Evolutionary conservation across 2,888 invertebrate genomes (phyloP), one percentile per base, ranked within the genome.

Genomic region (Rhamphomyia laevipes): DNA sequence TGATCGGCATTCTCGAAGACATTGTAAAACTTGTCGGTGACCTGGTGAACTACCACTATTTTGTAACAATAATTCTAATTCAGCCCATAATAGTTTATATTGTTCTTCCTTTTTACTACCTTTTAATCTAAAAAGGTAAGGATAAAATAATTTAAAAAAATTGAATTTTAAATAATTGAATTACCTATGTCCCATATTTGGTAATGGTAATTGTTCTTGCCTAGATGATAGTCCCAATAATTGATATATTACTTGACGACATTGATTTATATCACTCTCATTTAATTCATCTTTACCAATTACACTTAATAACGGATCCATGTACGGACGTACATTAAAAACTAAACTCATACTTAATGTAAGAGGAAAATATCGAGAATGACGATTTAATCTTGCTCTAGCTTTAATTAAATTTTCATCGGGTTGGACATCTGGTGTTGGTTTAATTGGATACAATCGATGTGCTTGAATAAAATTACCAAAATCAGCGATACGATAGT

Each of bases 41-140:
- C 81, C 82, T 4, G 82, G 74, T 1, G 91, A 85, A 47, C 84
- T 84, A 23, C 84, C 77, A 65, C 87, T 85, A 23, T 81, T 80
- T 48, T 86, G 82, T 1, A 95, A 72, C 35, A 93, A 74, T 12
- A 81, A 81, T 65, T 95, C 95, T 44, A 95, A 67, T 65, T 96
- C 95, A 30, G 80, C 77, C 86, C 94, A 96, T 66, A 95, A 78
- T 27, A 88, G 77, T 43, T 88, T 81, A 73, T 95, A 95, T 60
- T 92, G 91, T 62, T 95, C 94, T 59, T 94, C 92, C 54, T 84
- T 77, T 18, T 83, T 81, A 11, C 70, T 70, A 1, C 73, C 73
- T 57, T 67, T 68, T 3, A 66, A 50, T 23, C 68, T 67, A 43
- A 1, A 53, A 12, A 16, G 21, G 17, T 15, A 27, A 13, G n/a